Conservation (phyloP, 2,797 vertebrate species). For the Etheostoma nigrum region DNA sequence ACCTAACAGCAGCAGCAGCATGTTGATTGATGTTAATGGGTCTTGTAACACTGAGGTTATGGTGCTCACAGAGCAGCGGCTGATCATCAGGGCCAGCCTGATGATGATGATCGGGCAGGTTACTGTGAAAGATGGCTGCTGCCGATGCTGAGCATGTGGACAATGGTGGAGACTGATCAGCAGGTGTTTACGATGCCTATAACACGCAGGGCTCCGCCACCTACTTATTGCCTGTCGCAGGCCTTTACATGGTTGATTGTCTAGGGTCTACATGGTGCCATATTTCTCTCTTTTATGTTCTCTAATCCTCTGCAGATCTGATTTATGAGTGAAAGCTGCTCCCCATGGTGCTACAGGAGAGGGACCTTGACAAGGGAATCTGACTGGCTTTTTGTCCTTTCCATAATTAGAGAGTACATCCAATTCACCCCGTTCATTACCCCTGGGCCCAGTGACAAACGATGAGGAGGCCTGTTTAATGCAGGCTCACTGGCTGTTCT, state of each 20-base stretch:
- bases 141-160: constrained; percentile 29
- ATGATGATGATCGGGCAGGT: constrained; percentile 21
- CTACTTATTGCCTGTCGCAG: constrained; percentile 47
- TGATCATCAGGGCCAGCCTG: constrained; percentile 35
- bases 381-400: constrained; percentile 80
- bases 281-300: constrained; percentile 66
- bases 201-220: constrained; percentile 35
- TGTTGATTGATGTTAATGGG: constrained; percentile 60
- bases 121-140: constrained; percentile 38
- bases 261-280: constrained; percentile 29
- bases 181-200: constrained; percentile 60
- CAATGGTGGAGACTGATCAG: constrained; percentile 53
- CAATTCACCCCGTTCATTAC: constrained; percentile 80
- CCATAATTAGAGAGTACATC: constrained; percentile 83
- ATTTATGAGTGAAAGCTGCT: constrained; percentile 73
- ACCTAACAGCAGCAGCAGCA: constrained; percentile 29
- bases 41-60: constrained; percentile 48
- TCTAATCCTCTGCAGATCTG: constrained; percentile 65
- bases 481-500: constrained; percentile 54
- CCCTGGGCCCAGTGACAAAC: constrained; percentile 77
- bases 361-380: constrained; percentile 77
- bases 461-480: constrained; percentile 70
- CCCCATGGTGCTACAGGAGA: constrained; percentile 46
- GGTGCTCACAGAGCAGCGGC: background rate
- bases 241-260: constrained; percentile 60